Base-by-base conservation (phyloP, 2,888 invertebrate species). In the Mylabris sibirica region DNA sequence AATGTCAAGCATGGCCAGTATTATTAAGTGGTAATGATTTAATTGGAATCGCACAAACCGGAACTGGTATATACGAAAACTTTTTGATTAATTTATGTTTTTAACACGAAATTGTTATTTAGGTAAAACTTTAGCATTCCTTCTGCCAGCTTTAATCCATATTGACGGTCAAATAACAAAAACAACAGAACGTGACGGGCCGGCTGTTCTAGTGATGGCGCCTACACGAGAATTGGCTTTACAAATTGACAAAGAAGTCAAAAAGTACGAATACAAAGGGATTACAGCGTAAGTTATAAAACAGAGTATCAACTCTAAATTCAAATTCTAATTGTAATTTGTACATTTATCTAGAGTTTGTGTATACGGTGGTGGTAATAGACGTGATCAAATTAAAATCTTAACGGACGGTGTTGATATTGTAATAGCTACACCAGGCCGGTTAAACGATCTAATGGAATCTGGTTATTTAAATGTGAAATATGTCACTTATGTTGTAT, bases 11-110 rank as follows among this genome's bases (percentile, higher is more conserved):
- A 0, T 99, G 98, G 98, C 99, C 99, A 1, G 89, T 98, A 70
- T 87, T 98, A 0, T 85, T 99, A 57, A 90, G 91, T 79, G 99
- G 99, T 0, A 90, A 93, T 80, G 98, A 99, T 85, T 85, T 98
- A 82, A 98, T 99, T 82, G 98, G 98, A 9, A 98, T 99, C 74
- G 98, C 98, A 0, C 98, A 97, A 86, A 96, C 96, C 6, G 96
- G 96, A 66, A 95, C 95, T 89, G 74, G 44, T 61, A 14, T 14
- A 14, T 38, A 38, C 2, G 60, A n/a, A 24, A 24, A 22, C 11
- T 38, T 20, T 41, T 26, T 30, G 24, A 30, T 30, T 30, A n/a
- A n/a, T n/a, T n/a, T n/a, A n/a, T n/a, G n/a, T n/a, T 44, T 64
- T 44, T 12, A 57, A 20, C 2, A 4, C 17, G 49, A 38, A 38